phyloP scores from a whole-genome alignment of 64 coral and sea anemone species.

The Platygyra sinensis region DNA sequence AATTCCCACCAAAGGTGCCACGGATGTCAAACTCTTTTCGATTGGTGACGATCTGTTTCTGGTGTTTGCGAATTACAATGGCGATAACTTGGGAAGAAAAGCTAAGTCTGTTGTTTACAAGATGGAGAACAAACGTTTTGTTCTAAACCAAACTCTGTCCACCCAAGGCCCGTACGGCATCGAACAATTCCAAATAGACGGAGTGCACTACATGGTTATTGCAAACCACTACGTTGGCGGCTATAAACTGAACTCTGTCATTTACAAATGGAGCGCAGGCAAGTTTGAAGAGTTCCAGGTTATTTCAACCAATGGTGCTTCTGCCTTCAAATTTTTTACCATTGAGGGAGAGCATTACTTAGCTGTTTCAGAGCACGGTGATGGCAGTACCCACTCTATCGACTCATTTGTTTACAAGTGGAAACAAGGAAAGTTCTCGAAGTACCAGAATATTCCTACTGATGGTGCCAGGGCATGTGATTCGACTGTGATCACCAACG shows the following conservation, averaged over 20 bases:
- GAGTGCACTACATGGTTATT: not conserved
- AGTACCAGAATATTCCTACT: not conserved
- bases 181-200: not conserved
- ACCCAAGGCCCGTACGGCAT: not conserved
- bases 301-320: not conserved
- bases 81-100: not conserved
- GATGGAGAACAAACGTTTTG: not conserved
- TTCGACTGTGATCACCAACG: not conserved
- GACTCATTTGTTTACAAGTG: not conserved
- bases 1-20: slow-evolving; percentile 16
- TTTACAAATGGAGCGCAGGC: not conserved
- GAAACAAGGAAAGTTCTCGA: not conserved
- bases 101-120: not conserved
- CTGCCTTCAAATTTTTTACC: not conserved
- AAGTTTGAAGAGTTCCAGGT: not conserved
- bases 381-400: not conserved
- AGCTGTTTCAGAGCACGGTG: not conserved
- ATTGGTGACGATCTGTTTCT: not conserved
- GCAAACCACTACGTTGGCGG: not conserved
- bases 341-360: not conserved
- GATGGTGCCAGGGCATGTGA: not conserved
- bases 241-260: slow-evolving; percentile 5
- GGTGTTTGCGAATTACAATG: slow-evolving; percentile 6
- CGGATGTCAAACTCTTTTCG: not conserved
- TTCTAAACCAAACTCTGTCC: not conserved